A percentile compares a stretch with the other conserved stretches of the same genome.
These are phyloP conservation scores for Odontophorus gujanensis DNA, from an alignment of 2,113 vertebrate species.

Conservation along the genomic window DNA sequence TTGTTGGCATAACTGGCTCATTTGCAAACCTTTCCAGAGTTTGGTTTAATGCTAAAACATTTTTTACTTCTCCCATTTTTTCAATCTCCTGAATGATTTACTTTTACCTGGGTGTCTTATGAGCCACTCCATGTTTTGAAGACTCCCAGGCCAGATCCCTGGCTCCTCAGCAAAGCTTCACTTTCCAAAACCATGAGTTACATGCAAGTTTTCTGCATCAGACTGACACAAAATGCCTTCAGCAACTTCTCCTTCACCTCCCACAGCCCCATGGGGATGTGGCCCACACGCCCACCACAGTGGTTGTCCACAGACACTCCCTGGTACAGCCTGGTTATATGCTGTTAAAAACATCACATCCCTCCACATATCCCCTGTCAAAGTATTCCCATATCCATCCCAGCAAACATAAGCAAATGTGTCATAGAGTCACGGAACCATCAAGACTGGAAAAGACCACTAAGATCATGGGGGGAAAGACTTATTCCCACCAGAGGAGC, in stretches of 20 bases:
- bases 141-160: not conserved
- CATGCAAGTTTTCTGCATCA: not conserved
- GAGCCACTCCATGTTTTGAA: not conserved
- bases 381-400: not conserved
- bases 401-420: not conserved
- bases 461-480: not conserved
- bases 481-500: not conserved
- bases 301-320: not conserved
- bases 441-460: too few relatives aligned
- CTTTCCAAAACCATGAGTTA: not conserved
- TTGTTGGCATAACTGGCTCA: not conserved
- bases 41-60: not conserved
- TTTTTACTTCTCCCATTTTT: fast-evolving
- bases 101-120: not conserved
- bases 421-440: not conserved
- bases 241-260: fast-evolving
- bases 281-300: not conserved
- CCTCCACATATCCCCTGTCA: fast-evolving
- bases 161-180: not conserved
- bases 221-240: not conserved
- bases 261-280: not conserved
- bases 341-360: not conserved
- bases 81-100: not conserved
- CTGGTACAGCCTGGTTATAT: not conserved
- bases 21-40: not conserved